Conservation (phyloP, 2,797 vertebrate species). For the Knipowitschia caucasica region DNA sequence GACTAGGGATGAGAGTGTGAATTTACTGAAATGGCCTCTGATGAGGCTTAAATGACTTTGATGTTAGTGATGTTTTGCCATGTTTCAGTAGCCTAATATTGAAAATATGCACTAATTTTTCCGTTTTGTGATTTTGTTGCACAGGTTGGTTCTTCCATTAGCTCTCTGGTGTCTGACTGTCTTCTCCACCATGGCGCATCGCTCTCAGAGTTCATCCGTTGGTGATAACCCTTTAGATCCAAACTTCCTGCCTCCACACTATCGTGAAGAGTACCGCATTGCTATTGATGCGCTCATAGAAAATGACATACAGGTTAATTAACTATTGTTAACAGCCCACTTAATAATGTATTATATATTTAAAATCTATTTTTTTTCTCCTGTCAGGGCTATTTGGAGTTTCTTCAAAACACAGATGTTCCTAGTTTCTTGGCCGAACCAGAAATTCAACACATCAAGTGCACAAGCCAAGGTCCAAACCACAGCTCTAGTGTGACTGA, state of each 20-base stretch:
- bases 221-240: conserved; percentile 93
- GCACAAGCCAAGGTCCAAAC: conserved; percentile 79
- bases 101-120: conserved; percentile 9
- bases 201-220: conserved; percentile 91
- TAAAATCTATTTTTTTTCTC: conserved; percentile 13
- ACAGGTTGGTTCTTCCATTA: conserved; percentile 47
- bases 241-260: conserved; percentile 91
- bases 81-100: neutral
- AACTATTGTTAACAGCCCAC: neutral
- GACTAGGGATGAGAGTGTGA: too few relatives aligned
- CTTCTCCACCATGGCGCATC: conserved; percentile 82
- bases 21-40: too few relatives aligned
- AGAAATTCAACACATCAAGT: conserved; percentile 88
- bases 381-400: conserved; percentile 82
- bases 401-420: conserved; percentile 78
- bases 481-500: conserved; percentile 65
- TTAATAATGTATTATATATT: neutral
- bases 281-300: conserved; percentile 92
- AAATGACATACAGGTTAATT: conserved; percentile 74
- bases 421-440: conserved; percentile 84
- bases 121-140: conserved; percentile 22
- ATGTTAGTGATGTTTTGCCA: neutral
- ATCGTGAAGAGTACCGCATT: conserved; percentile 96
- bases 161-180: conserved; percentile 22
- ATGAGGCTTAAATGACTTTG: too few relatives aligned